Evolutionary conservation across 2,113 vertebrate genomes (phyloP), one percentile per base, ranked within the genome.

Genomic region (Planiliza haematocheilus): DNA sequence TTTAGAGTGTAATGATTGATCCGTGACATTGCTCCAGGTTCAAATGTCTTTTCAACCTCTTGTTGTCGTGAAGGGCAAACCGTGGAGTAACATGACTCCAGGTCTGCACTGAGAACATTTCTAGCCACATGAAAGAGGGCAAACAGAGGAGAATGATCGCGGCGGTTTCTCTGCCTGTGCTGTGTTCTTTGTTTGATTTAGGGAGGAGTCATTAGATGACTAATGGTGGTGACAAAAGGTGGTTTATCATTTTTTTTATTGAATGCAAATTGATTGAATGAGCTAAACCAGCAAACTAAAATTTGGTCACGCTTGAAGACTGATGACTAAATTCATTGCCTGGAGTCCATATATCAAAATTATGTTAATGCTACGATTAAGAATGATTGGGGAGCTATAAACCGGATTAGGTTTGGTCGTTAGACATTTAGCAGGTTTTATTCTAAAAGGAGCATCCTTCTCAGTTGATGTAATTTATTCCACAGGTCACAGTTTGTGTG

Each of bases 1-100:
- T 46, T 79, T 66, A 73, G 48, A 63, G 50, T 70, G 53, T 60
- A 67, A 51, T 41, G 70, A 86, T 83, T 84, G 81, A 87, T 82
- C 59, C 50, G 62, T 11, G 43, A 36, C 45, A 56, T 37, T 42
- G 55, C 65, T 53, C 41, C 55, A 38, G 74, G 61, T 62, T 81
- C 76, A 78, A 38, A 72, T 83, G 66, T 61, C 64, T 61, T 52
- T 78, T 52, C 24, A 66, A 24, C 36, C 24, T 34, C 42, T 21
- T 52, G 17, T 61, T 56, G 68, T 66, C 41, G 41, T 34, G 42
- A 20, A 37, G 53, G 49, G 51, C 37, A 69, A 21, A 72, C 17
- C 37, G 55, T 45, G 10, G 37, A 9, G 79, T 74, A 86, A 88
- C 59, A 60, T 70, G 64, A 87, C 53, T 64, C 65, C 17, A 65